Evolutionary conservation across 2,888 invertebrate genomes (phyloP).

Genomic region (Andrena trimmerana): DNA sequence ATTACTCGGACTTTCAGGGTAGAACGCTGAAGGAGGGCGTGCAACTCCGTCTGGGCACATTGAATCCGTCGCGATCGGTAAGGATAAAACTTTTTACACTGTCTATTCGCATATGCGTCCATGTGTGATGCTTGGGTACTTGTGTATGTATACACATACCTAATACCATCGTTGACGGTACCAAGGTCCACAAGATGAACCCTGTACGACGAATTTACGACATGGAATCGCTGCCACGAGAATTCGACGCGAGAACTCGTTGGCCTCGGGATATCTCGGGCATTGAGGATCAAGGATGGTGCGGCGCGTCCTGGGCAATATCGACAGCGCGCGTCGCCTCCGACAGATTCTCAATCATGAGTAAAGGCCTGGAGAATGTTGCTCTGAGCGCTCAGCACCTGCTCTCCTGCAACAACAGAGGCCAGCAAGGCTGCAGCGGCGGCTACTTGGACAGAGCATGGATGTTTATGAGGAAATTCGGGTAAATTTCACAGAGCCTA

Average conservation of each 20-base stretch:
- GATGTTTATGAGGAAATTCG: conserved; percentile 93
- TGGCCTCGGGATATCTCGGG: conserved; percentile 92
- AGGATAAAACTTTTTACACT: conserved; percentile 24
- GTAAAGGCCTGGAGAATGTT: conserved; percentile 91
- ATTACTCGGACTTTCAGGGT: conserved; percentile 94
- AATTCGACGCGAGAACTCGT: conserved; percentile 91
- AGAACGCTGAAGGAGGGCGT: conserved; percentile 93
- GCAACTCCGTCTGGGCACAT: conserved; percentile 90
- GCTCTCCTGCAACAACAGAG: conserved; percentile 92
- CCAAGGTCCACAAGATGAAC: conserved; percentile 85
- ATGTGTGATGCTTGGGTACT: no score
- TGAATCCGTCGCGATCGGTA: conserved; percentile 87
- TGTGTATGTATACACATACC: no score
- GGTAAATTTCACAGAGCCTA: conserved; percentile 85
- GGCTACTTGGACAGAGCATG: conserved; percentile 97
- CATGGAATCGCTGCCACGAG: conserved; percentile 87
- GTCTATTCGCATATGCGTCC: no score
- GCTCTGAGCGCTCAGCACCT: conserved; percentile 94
- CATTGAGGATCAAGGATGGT: conserved; percentile 90
- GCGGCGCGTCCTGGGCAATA: conserved; percentile 97
- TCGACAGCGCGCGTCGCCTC: conserved; percentile 93
- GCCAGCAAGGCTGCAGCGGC: conserved; percentile 93
- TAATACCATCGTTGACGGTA: no score
- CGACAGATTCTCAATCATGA: conserved; percentile 94
- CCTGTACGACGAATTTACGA: conserved; percentile 88